Conservation (phyloP, 2,113 vertebrate genomes). For the Bubalus kerabau region DNA sequence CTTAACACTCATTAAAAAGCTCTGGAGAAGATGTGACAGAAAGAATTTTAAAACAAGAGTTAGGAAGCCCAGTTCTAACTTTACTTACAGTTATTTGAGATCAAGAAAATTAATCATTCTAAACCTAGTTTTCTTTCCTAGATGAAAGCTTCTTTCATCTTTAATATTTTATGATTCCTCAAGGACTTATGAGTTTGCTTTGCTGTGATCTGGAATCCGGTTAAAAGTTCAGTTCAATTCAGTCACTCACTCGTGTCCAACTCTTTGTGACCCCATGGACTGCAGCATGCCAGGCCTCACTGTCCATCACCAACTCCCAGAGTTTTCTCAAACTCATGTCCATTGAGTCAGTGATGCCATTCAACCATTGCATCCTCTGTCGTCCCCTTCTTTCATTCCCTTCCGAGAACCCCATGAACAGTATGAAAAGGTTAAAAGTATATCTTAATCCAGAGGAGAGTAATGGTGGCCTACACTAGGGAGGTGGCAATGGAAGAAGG, state of each 20-base stretch:
- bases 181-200: neutral
- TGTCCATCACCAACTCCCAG: neutral
- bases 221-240: neutral
- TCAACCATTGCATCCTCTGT: neutral
- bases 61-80: neutral
- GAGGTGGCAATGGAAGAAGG: neutral
- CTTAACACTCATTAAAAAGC: neutral
- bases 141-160: neutral
- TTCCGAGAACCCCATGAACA: neutral
- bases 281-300: neutral
- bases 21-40: neutral
- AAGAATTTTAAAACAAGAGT: neutral
- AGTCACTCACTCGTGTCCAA: neutral
- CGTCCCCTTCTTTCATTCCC: rapidly evolving
- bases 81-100: neutral
- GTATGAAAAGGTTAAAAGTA: neutral
- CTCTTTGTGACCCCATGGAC: neutral
- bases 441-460: neutral
- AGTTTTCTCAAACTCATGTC: neutral
- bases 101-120: neutral
- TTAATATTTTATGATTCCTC: neutral
- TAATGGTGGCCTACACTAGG: neutral
- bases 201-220: neutral
- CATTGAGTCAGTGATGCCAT: neutral
- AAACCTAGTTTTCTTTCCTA: neutral